Evolutionary conservation across 2,888 invertebrate genomes (phyloP).

Genomic region (Hyles lineata): DNA sequence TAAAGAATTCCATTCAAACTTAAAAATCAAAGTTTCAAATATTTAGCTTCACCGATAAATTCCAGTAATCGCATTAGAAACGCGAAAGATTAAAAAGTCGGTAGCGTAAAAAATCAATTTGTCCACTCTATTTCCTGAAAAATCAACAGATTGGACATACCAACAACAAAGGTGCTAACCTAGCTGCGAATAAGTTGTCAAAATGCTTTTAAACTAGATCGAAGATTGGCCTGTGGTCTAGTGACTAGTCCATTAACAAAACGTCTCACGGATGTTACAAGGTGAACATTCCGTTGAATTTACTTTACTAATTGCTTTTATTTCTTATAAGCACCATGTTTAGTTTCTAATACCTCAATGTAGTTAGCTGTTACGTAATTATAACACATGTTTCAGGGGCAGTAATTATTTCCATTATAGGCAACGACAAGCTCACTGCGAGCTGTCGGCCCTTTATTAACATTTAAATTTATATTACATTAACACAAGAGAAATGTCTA

Average conservation of each 20-base stretch:
- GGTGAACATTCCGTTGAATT: slow-evolving; percentile 35
- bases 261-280: slow-evolving; percentile 25
- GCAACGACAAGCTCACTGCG: slow-evolving; percentile 59
- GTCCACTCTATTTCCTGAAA: slow-evolving; percentile 28
- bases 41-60: too few relatives aligned
- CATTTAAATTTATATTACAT: slow-evolving; percentile 74
- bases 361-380: slow-evolving; percentile 58
- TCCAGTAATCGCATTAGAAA: slow-evolving; percentile 17
- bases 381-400: slow-evolving; percentile 64
- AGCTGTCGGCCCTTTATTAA: slow-evolving; percentile 73
- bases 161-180: slow-evolving; percentile 60
- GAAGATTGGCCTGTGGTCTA: slow-evolving; percentile 67
- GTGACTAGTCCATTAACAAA: slow-evolving; percentile 66
- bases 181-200: slow-evolving; percentile 68
- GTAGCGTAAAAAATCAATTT: not conserved
- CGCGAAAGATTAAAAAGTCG: not conserved
- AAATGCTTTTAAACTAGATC: slow-evolving; percentile 79
- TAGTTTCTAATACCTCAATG: slow-evolving; percentile 44
- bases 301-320: slow-evolving; percentile 38
- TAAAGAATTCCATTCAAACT: not conserved
- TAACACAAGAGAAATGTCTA: slow-evolving; percentile 68
- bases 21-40: not conserved
- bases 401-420: slow-evolving; percentile 69
- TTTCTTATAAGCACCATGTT: slow-evolving; percentile 31
- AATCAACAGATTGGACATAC: slow-evolving; percentile 41